A percentile compares a stretch with the other conserved stretches of the same genome.
Evolutionary conservation across 2,797 vertebrate species (phyloP).

Genomic region (Alca torda): DNA sequence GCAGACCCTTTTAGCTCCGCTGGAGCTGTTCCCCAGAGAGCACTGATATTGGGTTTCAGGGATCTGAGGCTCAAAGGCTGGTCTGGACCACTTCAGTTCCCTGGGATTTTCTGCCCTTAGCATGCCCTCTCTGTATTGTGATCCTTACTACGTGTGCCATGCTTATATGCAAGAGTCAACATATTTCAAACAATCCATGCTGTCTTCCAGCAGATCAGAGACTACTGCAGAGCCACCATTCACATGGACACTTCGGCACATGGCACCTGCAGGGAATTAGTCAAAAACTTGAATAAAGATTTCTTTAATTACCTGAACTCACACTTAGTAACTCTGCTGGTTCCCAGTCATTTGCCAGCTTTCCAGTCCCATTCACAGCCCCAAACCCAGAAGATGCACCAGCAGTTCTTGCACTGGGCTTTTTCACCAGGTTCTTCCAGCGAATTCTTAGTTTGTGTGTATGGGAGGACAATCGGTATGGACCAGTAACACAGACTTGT

Average conservation of each 20-base stretch:
- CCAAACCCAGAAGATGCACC: neutral
- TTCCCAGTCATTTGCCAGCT: neutral
- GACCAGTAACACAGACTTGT: neutral
- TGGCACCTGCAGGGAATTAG: neutral
- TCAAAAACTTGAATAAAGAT: neutral
- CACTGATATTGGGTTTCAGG: neutral
- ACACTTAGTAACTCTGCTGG: neutral
- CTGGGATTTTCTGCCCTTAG: neutral
- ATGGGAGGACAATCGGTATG: neutral
- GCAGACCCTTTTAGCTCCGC: neutral
- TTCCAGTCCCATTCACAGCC: neutral
- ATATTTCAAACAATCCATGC: neutral
- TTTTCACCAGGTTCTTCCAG: neutral
- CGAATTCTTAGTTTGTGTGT: neutral
- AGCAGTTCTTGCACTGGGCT: neutral
- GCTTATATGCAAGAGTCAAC: neutral
- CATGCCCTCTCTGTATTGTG: neutral
- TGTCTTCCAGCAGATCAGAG: neutral
- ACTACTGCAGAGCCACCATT: neutral
- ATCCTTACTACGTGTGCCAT: neutral
- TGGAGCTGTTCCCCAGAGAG: neutral
- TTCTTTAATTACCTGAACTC: neutral
- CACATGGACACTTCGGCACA: neutral
- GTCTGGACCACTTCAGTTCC: neutral
- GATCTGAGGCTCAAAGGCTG: neutral